These are phyloP conservation scores for Alaudala cheleensis DNA, from an alignment of 2,113 vertebrate species.

Conservation along the genomic window DNA sequence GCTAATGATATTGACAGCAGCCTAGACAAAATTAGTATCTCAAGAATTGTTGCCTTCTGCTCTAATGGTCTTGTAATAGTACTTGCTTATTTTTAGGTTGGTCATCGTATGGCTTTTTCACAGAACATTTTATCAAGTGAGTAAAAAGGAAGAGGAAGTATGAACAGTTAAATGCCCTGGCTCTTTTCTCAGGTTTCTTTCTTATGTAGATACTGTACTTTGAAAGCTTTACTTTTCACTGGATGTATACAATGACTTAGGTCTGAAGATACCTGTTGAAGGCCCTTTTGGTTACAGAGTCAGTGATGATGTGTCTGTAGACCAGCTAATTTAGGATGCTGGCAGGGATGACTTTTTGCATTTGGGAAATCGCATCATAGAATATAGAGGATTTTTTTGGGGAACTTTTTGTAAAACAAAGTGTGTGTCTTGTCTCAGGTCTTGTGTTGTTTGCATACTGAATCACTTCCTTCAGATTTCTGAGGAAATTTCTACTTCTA, in stretches of 20 bases:
- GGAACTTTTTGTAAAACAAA: background rate
- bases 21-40: background rate
- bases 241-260: background rate
- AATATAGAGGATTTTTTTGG: background rate
- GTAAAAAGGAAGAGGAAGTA: background rate
- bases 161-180: background rate
- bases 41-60: background rate
- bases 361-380: background rate
- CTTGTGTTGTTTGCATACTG: accelerated
- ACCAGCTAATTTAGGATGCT: background rate
- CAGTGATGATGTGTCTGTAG: background rate
- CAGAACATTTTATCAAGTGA: background rate
- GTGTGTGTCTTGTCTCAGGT: background rate
- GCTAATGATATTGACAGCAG: background rate
- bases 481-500: background rate
- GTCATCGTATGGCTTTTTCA: background rate
- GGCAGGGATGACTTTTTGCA: background rate
- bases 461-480: background rate
- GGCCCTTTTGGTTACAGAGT: background rate
- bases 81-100: background rate
- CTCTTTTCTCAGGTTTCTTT: background rate
- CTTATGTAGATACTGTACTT: background rate
- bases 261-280: background rate
- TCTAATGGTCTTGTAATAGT: background rate
- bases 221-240: background rate